Base-by-base conservation (phyloP, 1,140 invertebrate species). In the Ips typographus region DNA sequence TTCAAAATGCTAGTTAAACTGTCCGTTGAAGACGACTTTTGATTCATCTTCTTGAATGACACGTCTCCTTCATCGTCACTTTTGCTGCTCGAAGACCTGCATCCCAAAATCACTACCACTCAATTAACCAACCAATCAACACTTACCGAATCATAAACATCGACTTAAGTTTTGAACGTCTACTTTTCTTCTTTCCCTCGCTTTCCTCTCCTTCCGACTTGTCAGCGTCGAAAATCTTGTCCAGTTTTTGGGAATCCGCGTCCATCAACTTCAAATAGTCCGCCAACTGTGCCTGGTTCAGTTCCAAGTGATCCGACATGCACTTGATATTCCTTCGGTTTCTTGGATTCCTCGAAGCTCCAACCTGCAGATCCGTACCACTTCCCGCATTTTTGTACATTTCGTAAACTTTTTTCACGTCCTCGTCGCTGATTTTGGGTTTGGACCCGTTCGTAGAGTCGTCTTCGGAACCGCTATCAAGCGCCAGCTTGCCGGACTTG, bases 261-360 rank as follows among this genome's bases (percentile, higher is more conserved):
- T 76, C 70, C 55, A 77, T 76, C 51, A 78, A 39, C 5, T 71
- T 51, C 38, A 78, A 69, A 64, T 78, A 78, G 52, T 76, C 75
- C 40, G 74, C 51, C 4, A 77, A 58, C 52, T 77, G 77, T 53
- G 76, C 58, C 42, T 79, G 73, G 56, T 63, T 78, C 49, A 79
- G 55, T 58, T 74, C 71, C 43, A 78, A 52, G 58, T 73, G 71
- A 63, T 79, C 70, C 22, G 63, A 68, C 44, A 71, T 70, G 69
- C 72, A 73, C 70, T 71, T 74, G 3, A 68, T 3, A 8, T 69
- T 68, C 72, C 74, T 69, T 63, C 70, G 52, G 2, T n/a, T 56
- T 37, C 56, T 60, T 6, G 53, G 55, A 39, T 65, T 51, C 8
- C 70, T 71, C 40, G 68, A 64, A 5, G 60, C 41, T 42, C 49